Evolutionary conservation across 2,888 invertebrate genomes (phyloP).

Genomic region (Sesamia inferens): DNA sequence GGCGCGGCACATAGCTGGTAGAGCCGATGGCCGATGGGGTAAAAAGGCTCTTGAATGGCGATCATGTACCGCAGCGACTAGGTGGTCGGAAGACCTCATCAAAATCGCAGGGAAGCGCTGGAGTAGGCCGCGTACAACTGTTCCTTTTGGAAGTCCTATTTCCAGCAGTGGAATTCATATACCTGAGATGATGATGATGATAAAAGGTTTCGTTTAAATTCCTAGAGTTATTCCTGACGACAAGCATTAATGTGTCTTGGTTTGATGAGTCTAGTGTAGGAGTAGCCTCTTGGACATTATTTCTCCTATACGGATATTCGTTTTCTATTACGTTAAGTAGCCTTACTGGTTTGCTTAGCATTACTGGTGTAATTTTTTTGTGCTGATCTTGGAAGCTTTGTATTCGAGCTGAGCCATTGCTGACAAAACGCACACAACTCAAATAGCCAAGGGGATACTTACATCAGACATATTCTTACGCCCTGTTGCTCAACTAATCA

Average conservation of each 20-base stretch:
- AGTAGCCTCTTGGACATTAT: neutral
- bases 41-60: too few relatives aligned
- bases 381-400: neutral
- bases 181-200: too few relatives aligned
- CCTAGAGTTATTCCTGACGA: conserved; percentile 8
- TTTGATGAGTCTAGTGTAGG: neutral
- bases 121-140: too few relatives aligned
- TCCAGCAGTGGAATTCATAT: too few relatives aligned
- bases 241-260: neutral
- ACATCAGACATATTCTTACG: conserved; percentile 29
- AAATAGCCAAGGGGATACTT: conserved; percentile 7
- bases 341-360: too few relatives aligned
- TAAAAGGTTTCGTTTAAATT: neutral
- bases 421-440: conserved; percentile 4
- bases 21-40: too few relatives aligned
- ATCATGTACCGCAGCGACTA: too few relatives aligned
- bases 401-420: neutral
- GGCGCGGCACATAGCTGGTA: too few relatives aligned
- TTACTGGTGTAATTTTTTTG: neutral
- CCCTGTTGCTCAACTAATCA: conserved; percentile 53
- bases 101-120: too few relatives aligned
- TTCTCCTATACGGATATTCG: neutral
- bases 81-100: too few relatives aligned
- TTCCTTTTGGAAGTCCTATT: too few relatives aligned
- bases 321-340: neutral